Conservation (phyloP, 2,113 vertebrate genomes). For the Pterocles orientalis region DNA sequence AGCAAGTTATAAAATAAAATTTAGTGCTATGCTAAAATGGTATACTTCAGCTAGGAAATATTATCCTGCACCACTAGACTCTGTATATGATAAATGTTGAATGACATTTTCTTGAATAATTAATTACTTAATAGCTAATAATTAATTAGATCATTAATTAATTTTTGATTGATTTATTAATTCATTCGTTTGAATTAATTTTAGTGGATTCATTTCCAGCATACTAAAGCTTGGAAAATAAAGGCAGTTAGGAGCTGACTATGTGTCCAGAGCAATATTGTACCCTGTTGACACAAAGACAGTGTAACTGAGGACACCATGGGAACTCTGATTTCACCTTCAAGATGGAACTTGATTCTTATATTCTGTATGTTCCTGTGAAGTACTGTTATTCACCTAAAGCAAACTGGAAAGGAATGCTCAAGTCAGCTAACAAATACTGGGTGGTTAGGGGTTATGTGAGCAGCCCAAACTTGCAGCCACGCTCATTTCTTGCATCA, state of each 20-base stretch:
- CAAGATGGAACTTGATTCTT: background rate
- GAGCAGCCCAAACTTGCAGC: background rate
- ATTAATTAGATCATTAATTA: background rate
- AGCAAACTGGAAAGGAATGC: background rate
- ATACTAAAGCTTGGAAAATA: background rate
- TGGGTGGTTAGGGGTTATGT: background rate
- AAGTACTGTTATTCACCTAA: background rate
- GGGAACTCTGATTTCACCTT: background rate
- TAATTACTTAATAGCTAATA: background rate
- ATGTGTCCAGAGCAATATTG: background rate
- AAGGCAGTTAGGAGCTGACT: background rate
- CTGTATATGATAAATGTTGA: background rate
- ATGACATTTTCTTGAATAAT: background rate
- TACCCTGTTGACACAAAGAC: background rate
- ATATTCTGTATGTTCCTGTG: background rate
- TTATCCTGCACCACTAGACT: background rate
- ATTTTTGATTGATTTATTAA: background rate
- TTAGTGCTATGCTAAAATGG: background rate
- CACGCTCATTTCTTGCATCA: background rate
- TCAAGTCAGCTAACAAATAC: background rate
- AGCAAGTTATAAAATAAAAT: background rate
- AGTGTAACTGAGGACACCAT: background rate
- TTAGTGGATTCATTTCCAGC: background rate
- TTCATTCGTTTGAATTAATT: background rate
- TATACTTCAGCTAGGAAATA: background rate